Conservation (phyloP, 2,888 invertebrate species). For the Morpho deidamia region DNA sequence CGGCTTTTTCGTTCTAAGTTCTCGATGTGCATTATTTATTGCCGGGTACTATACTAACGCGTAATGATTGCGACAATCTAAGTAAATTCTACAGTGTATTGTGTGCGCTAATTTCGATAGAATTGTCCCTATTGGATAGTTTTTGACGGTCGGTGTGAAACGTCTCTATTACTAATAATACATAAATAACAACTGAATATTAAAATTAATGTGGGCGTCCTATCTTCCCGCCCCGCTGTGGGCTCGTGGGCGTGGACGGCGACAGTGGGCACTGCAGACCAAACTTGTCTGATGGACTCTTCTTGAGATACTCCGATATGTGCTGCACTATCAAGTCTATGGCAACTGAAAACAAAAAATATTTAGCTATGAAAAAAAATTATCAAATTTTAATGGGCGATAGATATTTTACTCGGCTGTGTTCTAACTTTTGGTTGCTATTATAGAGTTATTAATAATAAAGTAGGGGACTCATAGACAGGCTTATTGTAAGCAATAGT, state of each 20-base stretch:
- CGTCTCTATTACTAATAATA: background rate
- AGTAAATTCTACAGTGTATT: too few relatives aligned
- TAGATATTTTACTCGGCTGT: too few relatives aligned
- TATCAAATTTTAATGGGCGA: too few relatives aligned
- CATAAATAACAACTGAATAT: background rate
- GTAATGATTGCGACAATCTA: too few relatives aligned
- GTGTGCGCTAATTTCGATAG: too few relatives aligned
- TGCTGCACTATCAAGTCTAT: constrained; percentile 98
- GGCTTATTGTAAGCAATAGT: too few relatives aligned
- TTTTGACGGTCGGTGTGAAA: background rate
- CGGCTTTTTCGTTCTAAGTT: too few relatives aligned
- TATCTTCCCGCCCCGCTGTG: constrained; percentile 55
- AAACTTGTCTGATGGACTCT: constrained; percentile 43
- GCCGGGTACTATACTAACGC: too few relatives aligned
- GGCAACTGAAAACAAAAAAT: constrained; percentile 86
- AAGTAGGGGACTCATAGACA: too few relatives aligned
- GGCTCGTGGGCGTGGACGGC: constrained; percentile 57
- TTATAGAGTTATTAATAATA: too few relatives aligned
- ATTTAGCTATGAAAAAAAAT: constrained; percentile 1
- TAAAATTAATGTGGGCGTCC: constrained; percentile 59
- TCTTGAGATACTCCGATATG: constrained; percentile 91
- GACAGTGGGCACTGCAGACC: constrained; percentile 41
- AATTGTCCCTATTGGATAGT: background rate
- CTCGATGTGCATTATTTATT: too few relatives aligned
- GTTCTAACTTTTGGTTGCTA: too few relatives aligned